These are phyloP conservation scores for Labeo rohita DNA, from an alignment of 2,113 vertebrate species.

Conservation along the genomic window DNA sequence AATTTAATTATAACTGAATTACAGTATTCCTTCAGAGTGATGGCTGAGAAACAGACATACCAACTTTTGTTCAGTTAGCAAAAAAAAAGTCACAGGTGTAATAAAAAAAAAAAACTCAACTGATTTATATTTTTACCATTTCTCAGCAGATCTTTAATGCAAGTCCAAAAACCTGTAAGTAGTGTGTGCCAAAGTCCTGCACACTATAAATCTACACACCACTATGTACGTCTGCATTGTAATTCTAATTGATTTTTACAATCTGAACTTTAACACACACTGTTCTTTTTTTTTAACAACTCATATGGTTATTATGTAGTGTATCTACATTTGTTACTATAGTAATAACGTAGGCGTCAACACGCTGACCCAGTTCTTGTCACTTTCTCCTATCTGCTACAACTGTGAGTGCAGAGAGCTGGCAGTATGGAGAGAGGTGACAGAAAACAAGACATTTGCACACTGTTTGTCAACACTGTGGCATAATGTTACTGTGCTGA, in stretches of 20 bases:
- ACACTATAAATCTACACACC: neutral
- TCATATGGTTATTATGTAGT: neutral
- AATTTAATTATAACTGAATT: no score
- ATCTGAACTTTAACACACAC: neutral
- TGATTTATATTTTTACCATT: neutral
- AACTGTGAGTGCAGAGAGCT: neutral
- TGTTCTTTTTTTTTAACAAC: neutral
- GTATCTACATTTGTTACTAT: conserved; percentile 4
- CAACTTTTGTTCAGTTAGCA: neutral
- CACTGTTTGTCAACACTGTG: neutral
- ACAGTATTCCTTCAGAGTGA: no score
- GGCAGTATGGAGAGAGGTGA: neutral
- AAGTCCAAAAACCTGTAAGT: neutral
- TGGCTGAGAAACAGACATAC: neutral
- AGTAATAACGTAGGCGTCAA: conserved; percentile 13
- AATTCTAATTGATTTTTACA: neutral
- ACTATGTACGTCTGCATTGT: neutral
- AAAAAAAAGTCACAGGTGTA: neutral
- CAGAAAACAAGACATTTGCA: conserved; percentile 9
- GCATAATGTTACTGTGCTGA: neutral
- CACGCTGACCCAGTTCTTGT: conserved; percentile 5
- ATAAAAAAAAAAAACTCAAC: neutral
- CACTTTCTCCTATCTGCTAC: conserved; percentile 11
- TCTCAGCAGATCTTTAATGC: neutral
- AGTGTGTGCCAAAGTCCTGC: neutral